These are phyloP conservation scores for Epicampocera succincta DNA, from an alignment of 2,888 invertebrate species.

Conservation along the genomic window DNA sequence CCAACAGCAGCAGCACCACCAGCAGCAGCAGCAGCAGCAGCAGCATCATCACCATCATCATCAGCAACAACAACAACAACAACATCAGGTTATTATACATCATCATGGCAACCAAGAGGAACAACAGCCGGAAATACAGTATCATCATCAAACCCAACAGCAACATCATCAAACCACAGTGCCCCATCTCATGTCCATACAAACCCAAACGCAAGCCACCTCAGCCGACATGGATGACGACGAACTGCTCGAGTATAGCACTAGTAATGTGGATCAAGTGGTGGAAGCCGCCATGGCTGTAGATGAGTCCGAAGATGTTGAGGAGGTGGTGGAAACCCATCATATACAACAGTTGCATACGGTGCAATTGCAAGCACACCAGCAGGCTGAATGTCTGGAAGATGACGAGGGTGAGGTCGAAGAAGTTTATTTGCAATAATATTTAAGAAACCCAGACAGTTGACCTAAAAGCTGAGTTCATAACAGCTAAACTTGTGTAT, in stretches of 20 bases:
- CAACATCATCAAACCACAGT: constrained; percentile 50
- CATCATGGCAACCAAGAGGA: constrained; percentile 66
- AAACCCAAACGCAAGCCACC: constrained; percentile 62
- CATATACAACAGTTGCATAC: constrained; percentile 76
- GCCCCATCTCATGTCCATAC: constrained; percentile 66
- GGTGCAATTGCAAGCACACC: constrained; percentile 75
- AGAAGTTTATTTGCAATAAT: constrained; percentile 75
- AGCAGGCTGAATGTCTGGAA: constrained; percentile 73
- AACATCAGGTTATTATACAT: constrained; percentile 71
- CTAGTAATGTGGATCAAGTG: constrained; percentile 73
- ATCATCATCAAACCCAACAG: constrained; percentile 53
- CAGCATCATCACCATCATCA: constrained; percentile 74
- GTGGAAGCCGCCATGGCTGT: constrained; percentile 71
- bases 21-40: constrained; percentile 72
- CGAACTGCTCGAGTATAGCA: constrained; percentile 75
- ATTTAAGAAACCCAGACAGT: not conserved
- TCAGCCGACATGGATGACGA: constrained; percentile 72
- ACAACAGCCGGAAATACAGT: constrained; percentile 63
- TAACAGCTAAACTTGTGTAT: not conserved
- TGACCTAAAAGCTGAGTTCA: not conserved
- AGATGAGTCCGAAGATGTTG: constrained; percentile 68
- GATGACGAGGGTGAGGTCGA: constrained; percentile 77
- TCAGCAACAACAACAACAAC: constrained; percentile 66
- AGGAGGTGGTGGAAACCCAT: constrained; percentile 73
- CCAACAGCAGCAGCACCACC: constrained; percentile 65